phyloP scores from a whole-genome alignment of 2,888 invertebrate species.

The Spisula subtruncata region DNA sequence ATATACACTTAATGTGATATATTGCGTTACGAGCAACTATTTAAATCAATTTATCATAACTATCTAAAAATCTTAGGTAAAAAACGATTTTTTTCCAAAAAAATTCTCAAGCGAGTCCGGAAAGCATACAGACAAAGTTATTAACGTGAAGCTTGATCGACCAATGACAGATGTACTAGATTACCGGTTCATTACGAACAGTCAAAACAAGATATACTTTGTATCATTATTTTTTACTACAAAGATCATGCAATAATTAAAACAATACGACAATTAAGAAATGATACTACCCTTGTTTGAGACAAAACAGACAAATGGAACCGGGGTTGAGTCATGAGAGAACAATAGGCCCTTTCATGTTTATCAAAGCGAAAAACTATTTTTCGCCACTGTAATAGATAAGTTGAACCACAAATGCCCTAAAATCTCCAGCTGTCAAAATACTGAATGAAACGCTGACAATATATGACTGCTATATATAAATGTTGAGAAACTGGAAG shows the following conservation, averaged over 20 bases:
- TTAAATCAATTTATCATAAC: slow-evolving; percentile 15
- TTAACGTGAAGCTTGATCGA: not conserved
- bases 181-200: not conserved
- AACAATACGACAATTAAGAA: slow-evolving; percentile 22
- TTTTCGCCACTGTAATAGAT: slow-evolving; percentile 38
- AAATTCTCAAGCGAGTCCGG: slow-evolving; percentile 1
- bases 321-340: slow-evolving; percentile 35
- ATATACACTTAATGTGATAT: not conserved
- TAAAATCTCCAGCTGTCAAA: slow-evolving; percentile 25
- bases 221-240: not conserved
- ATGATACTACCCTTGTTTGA: not conserved
- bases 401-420: slow-evolving; percentile 21
- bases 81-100: not conserved
- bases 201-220: slow-evolving; percentile 19
- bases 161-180: slow-evolving; percentile 4
- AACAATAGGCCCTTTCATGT: slow-evolving; percentile 41
- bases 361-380: slow-evolving; percentile 42
- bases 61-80: not conserved
- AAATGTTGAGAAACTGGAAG: not conserved
- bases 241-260: slow-evolving; percentile 21
- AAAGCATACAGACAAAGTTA: not conserved
- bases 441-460: slow-evolving; percentile 13
- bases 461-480: slow-evolving; percentile 11
- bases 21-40: not conserved
- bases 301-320: not conserved